Conservation (phyloP, 1,140 invertebrate species). For the Sesamia nonagrioides region DNA sequence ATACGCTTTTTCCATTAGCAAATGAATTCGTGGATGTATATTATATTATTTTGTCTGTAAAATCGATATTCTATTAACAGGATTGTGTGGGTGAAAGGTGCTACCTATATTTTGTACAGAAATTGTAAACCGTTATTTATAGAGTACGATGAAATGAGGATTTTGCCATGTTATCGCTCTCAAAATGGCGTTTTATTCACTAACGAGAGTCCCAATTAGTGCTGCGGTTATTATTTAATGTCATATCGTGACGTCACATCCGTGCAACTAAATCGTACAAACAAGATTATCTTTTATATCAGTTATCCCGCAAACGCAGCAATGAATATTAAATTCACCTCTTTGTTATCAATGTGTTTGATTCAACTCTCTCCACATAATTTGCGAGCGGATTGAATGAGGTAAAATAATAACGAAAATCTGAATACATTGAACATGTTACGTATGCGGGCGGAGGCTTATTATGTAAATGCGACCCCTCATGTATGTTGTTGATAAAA, state of each 20-base stretch:
- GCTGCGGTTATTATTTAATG: constrained; percentile 26
- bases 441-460: constrained; percentile 64
- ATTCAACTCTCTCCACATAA: constrained; percentile 66
- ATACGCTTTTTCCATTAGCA: neutral
- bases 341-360: constrained; percentile 71
- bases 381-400: constrained; percentile 69
- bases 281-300: constrained; percentile 62
- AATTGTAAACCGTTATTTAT: constrained; percentile 12
- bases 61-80: neutral
- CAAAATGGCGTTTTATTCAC: constrained; percentile 15
- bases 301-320: constrained; percentile 54
- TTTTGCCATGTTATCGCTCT: constrained; percentile 28
- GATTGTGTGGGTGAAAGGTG: neutral
- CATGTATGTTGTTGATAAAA: constrained; percentile 81
- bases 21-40: neutral
- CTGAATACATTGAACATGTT: constrained; percentile 69
- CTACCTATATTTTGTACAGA: neutral
- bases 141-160: constrained; percentile 16
- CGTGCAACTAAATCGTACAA: constrained; percentile 54
- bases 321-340: constrained; percentile 69
- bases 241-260: constrained; percentile 25
- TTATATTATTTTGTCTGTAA: neutral
- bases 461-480: constrained; percentile 81
- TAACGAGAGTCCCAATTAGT: constrained; percentile 29
- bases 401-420: constrained; percentile 81